These are phyloP conservation scores for Lasioglossum albipes DNA, from an alignment of 1,140 invertebrate genomes.

Conservation along the genomic window DNA sequence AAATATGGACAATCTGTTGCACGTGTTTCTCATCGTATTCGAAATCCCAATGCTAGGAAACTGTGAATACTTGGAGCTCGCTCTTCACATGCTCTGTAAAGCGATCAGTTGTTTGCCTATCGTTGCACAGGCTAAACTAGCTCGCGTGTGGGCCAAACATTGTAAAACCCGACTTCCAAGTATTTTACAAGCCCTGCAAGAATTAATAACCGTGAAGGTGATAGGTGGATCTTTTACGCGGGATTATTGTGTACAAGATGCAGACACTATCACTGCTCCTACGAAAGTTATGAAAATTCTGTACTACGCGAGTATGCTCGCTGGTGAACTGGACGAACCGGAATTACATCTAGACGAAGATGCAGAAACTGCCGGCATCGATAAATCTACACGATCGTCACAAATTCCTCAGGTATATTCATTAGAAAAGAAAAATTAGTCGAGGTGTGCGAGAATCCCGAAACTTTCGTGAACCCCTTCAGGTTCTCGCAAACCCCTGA, in stretches of 20 bases:
- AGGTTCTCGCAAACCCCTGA: too few species aligned
- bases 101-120: slow-evolving; percentile 87
- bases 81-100: slow-evolving; percentile 90
- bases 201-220: slow-evolving; percentile 90
- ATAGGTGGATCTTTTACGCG: slow-evolving; percentile 88
- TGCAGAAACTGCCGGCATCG: slow-evolving; percentile 68
- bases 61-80: slow-evolving; percentile 90
- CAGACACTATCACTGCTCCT: slow-evolving; percentile 88
- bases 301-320: slow-evolving; percentile 94
- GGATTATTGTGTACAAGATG: slow-evolving; percentile 91
- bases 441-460: too few species aligned
- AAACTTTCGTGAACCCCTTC: too few species aligned
- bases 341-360: slow-evolving; percentile 82
- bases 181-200: slow-evolving; percentile 90
- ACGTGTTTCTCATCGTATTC: slow-evolving; percentile 92
- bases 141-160: slow-evolving; percentile 88
- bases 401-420: slow-evolving; percentile 55
- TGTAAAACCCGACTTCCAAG: slow-evolving; percentile 85
- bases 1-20: slow-evolving; percentile 81
- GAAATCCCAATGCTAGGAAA: slow-evolving; percentile 91
- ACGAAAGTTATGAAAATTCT: slow-evolving; percentile 93
- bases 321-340: slow-evolving; percentile 87
- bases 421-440: background rate
- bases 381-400: slow-evolving; percentile 62
- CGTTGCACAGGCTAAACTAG: slow-evolving; percentile 89